Evolutionary conservation across 2,888 invertebrate genomes (phyloP), one percentile per base, ranked within the genome.

Genomic region (Empis livida): DNA sequence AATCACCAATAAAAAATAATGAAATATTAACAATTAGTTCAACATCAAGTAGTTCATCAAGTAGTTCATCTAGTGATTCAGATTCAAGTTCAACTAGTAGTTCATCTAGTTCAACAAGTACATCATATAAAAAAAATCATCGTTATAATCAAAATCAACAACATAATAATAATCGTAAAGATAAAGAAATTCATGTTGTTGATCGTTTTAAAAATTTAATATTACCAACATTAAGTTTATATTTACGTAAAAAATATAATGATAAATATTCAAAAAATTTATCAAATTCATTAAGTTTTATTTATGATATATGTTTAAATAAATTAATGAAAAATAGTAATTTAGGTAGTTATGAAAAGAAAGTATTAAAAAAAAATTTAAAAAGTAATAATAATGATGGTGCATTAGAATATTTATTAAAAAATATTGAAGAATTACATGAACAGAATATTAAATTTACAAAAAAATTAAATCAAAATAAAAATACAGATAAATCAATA

Each of bases 191-290:
- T 23, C 14, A 61, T 42, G 60, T 67, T 2, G 58, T 67, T 11
- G 57, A 59, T 14, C 63, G 57, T 44, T 67, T 67, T 38, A 66
- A 66, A 46, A 63, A 60, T 10, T 55, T 63, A 2, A 59, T 67
- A 5, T 47, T 67, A 30, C 61, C 65, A 1, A 56, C 59, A 23
- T 47, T 67, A 1, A 59, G 57, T 8, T 50, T 54, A 2, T 47
- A 54, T 16, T 50, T 64, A 16, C 54, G 48, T 1, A 53, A 57
- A n/a, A 54, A 59, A 1, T 67, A 64, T 52, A 57, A 55, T 4
- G 51, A 50, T 11, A 63, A 57, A 48, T 60, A 61, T 44, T 57
- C 59, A 1, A 52, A 41, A 11, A 59, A 51, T 3, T 46, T 52
- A 0, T 55, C 56, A 9, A 57, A 54, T 5, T 60, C 60, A 1